phyloP scores from a whole-genome alignment of 2,113 vertebrate species.

The Actenoides lindsayi region DNA sequence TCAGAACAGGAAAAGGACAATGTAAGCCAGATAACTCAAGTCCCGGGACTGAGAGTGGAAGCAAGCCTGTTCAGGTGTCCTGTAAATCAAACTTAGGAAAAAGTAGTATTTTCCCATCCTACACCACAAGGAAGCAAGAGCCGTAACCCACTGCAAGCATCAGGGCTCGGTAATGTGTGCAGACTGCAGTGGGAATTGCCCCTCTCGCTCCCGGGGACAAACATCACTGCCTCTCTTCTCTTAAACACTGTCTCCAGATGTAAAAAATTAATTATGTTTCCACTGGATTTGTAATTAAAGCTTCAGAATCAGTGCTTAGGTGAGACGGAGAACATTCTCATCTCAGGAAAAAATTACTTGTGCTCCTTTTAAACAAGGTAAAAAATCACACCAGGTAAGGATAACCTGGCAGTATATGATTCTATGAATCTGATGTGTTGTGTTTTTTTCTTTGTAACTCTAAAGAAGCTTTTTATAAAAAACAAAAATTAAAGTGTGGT shows the following conservation, averaged over 20 bases:
- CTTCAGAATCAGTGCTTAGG: not conserved
- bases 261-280: not conserved
- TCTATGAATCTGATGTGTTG: no score
- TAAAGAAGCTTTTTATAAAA: not conserved
- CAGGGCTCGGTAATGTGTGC: accelerated
- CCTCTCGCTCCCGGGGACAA: not conserved
- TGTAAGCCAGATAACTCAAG: not conserved
- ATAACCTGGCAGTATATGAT: no score
- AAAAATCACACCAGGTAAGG: not conserved
- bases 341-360: not conserved
- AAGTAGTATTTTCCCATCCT: not conserved
- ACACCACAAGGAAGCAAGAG: not conserved
- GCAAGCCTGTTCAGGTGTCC: not conserved
- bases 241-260: not conserved
- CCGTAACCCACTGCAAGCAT: not conserved
- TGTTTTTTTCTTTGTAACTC: not conserved
- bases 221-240: not conserved
- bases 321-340: not conserved
- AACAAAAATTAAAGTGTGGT: not conserved
- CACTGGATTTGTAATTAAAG: not conserved
- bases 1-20: not conserved
- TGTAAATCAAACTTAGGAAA: not conserved
- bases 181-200: not conserved
- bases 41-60: not conserved
- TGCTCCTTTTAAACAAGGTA: not conserved